phyloP scores from a whole-genome alignment of 2,113 vertebrate species.

The Edolisoma coerulescens region DNA sequence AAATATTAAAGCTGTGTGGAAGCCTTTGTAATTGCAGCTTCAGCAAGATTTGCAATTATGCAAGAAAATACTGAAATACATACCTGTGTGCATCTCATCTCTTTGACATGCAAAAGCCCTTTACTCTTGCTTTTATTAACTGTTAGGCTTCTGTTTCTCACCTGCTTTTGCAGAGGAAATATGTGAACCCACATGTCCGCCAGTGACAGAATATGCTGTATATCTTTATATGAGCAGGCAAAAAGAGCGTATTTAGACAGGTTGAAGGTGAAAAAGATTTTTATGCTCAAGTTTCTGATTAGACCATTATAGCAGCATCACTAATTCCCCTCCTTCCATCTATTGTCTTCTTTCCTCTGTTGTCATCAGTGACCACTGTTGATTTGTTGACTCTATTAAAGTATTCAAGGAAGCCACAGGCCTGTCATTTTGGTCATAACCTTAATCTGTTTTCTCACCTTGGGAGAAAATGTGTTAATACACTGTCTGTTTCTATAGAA shows the following conservation, averaged over 20 bases:
- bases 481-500: conserved; percentile 4
- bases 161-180: background rate
- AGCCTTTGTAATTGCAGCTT: conserved; percentile 12
- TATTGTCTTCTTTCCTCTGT: conserved; percentile 45
- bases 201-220: background rate
- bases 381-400: conserved; percentile 63
- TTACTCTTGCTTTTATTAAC: background rate
- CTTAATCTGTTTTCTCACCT: conserved; percentile 68
- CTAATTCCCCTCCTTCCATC: conserved; percentile 48
- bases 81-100: background rate
- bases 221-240: background rate
- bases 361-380: conserved; percentile 54
- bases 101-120: background rate
- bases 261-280: conserved; percentile 27
- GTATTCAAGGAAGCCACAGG: conserved; percentile 47
- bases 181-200: background rate
- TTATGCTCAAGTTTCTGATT: conserved; percentile 40
- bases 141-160: background rate
- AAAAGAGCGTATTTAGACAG: conserved; percentile 17
- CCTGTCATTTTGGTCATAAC: conserved; percentile 66
- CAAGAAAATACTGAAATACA: background rate
- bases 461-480: conserved; percentile 62
- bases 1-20: background rate
- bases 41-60: conserved; percentile 8
- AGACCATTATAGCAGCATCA: conserved; percentile 9